Base-by-base conservation (phyloP, 2,888 invertebrate species). In the Drosophila acutilabella region DNA sequence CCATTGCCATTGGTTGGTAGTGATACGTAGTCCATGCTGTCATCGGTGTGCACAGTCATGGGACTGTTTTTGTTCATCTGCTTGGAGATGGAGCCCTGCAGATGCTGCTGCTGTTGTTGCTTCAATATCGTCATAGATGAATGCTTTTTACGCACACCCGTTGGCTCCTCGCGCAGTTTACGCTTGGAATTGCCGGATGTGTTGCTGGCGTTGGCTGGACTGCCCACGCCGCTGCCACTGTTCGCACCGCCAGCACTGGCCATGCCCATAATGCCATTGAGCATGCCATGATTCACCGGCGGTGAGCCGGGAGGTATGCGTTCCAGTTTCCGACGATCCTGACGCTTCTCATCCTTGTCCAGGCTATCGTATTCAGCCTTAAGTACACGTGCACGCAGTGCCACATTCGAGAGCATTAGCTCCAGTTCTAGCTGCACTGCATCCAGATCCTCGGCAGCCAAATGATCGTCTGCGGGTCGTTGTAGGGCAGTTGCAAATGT, bases 401-500 rank as follows among this genome's bases (percentile, higher is more conserved):
- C 97, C 57, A 96, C 96, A 54, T 96, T 96, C 0, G 97, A 96
- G 23, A 98, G 93, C 53, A 98, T 93, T 20, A 96, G 95, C 92
- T 98, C 98, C 54, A 98, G 92, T 91, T 98, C 98, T 54, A 96
- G 93, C 91, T 98, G 98, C 10, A 98, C 93, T 1, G 95, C 94
- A 91, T 98, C 98, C 51, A 98, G 93, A 90, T 98, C 98, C 83
- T 98, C 98, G 93, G 97, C 96, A 16, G 95, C 96, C 68, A 98
- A 94, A 4, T 95, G 95, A 87, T 97, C 97, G 65, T 96, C 96
- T 2, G 94, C 93, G 36, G 94, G 94, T 60, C 96, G 94, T 11
- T 94, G 94, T 52, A 96, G 92, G 23, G 96, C 94, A 89, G 94
- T 93, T 6, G 94, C 93, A 80, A 96, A 95, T 42, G 95, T 94